phyloP scores from a whole-genome alignment of 2,797 vertebrate genomes.

The Heterohyrax brucei region DNA sequence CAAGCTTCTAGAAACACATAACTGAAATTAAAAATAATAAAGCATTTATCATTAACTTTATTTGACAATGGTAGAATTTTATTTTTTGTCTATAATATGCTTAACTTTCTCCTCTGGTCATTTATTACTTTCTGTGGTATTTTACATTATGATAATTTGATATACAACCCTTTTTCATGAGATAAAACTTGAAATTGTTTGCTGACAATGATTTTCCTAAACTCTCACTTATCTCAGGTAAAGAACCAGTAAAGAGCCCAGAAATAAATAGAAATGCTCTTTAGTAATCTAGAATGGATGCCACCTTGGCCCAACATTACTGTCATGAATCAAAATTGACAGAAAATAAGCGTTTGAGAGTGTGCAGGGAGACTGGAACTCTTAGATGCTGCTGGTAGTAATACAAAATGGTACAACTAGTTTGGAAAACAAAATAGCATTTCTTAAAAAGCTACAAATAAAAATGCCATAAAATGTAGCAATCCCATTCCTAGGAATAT shows the following conservation, averaged over 20 bases:
- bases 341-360: no score
- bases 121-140: not conserved
- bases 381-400: no score
- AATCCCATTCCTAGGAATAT: no score
- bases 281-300: no score
- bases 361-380: no score
- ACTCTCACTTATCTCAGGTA: not conserved
- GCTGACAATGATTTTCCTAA: not conserved
- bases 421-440: no score
- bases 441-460: no score
- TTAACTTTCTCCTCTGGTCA: not conserved
- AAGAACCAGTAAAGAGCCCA: not conserved
- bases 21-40: constrained; percentile 68
- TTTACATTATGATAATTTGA: constrained; percentile 25
- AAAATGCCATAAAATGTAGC: no score
- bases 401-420: no score
- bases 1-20: constrained; percentile 33
- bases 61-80: constrained; percentile 4
- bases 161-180: not conserved
- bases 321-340: no score
- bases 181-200: not conserved
- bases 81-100: not conserved
- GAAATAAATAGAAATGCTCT: not conserved
- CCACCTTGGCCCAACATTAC: no score
- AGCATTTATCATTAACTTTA: constrained; percentile 37